Conservation (phyloP, 53 echinoderm and acorn worm genomes). For the Holothuria leucospilota region DNA sequence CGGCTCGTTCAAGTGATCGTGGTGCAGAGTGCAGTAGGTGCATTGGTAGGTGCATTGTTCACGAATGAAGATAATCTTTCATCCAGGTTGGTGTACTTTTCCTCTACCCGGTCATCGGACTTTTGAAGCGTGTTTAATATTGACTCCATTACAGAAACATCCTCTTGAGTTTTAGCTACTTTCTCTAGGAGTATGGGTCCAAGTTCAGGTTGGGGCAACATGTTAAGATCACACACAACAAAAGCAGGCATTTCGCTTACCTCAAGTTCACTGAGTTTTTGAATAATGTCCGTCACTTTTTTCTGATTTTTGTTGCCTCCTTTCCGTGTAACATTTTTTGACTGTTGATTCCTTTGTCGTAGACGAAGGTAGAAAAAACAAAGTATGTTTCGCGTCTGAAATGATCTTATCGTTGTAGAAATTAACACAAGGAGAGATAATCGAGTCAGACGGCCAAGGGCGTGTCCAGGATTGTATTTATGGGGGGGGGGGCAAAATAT, state of each 20-base stretch:
- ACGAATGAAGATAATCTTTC: too few species aligned
- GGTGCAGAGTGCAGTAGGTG: too few species aligned
- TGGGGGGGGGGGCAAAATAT: too few species aligned
- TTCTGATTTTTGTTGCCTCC: slow-evolving; percentile 18
- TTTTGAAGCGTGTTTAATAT: background rate
- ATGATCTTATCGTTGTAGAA: slow-evolving; percentile 10
- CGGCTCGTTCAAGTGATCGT: too few species aligned
- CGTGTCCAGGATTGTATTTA: background rate
- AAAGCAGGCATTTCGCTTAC: slow-evolving; percentile 3
- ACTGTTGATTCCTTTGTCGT: background rate
- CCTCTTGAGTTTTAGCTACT: background rate
- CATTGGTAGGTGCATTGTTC: too few species aligned
- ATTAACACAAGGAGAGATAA: background rate
- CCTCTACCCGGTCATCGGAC: background rate
- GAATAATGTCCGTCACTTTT: slow-evolving; percentile 16
- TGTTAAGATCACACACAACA: slow-evolving; percentile 12
- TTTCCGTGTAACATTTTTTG: background rate
- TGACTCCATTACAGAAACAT: background rate
- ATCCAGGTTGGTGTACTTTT: background rate
- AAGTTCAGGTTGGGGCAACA: slow-evolving; percentile 1
- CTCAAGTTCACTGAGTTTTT: slow-evolving; percentile 4
- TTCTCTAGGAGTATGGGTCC: background rate
- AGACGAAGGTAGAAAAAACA: background rate
- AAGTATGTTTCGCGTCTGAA: background rate
- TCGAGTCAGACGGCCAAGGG: background rate